These are phyloP conservation scores for Lepeophtheirus salmonis DNA, from an alignment of 1,140 invertebrate genomes.

Conservation along the genomic window DNA sequence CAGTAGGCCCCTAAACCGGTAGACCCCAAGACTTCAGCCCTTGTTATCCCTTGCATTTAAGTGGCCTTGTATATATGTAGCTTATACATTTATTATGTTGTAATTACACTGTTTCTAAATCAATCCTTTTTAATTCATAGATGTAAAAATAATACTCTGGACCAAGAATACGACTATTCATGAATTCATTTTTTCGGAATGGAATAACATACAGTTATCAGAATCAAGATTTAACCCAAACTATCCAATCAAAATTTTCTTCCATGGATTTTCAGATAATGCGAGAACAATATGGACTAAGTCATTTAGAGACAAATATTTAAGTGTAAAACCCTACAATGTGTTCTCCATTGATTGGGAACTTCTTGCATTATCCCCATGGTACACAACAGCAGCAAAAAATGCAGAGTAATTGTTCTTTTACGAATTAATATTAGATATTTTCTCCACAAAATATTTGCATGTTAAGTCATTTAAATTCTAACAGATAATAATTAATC, in stretches of 20 bases:
- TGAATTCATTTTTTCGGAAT: not conserved
- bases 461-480: not conserved
- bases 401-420: not conserved
- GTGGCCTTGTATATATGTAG: no score
- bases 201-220: not conserved
- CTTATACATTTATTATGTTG: no score
- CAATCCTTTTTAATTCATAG: not conserved
- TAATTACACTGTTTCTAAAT: no score
- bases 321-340: not conserved
- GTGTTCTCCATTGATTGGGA: slow-evolving; percentile 8
- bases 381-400: slow-evolving; percentile 6
- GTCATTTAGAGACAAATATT: not conserved
- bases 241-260: slow-evolving; percentile 4
- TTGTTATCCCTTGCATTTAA: no score
- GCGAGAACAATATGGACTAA: not conserved
- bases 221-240: not conserved
- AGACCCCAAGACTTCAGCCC: no score
- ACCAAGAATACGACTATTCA: not conserved
- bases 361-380: not conserved
- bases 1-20: no score
- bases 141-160: not conserved
- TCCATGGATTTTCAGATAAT: slow-evolving; percentile 8
- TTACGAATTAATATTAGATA: not conserved
- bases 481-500: not conserved
- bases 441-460: not conserved